phyloP scores from a whole-genome alignment of 2,113 vertebrate species.

The Psammodynastes pulverulentus region DNA sequence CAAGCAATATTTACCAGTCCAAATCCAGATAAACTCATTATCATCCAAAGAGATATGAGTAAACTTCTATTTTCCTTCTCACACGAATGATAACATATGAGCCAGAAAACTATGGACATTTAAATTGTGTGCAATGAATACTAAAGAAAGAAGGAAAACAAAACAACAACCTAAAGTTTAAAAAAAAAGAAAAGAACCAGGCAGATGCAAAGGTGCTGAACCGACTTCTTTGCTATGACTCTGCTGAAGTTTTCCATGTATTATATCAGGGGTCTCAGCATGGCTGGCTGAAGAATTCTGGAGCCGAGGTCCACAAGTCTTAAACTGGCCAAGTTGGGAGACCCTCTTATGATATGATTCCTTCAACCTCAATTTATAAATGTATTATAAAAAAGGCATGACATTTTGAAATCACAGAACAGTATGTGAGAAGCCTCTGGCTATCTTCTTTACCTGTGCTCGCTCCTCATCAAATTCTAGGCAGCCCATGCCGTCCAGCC shows the following conservation, averaged over 20 bases:
- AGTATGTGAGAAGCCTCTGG: rapidly evolving
- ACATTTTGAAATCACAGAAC: not conserved
- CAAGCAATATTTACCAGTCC: not conserved
- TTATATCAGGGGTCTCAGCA: not conserved
- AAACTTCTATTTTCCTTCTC: not conserved
- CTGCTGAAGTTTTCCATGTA: not conserved
- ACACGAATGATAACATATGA: not conserved
- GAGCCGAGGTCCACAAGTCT: not conserved
- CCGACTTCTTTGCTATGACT: not conserved
- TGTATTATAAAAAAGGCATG: not conserved
- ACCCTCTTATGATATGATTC: not conserved
- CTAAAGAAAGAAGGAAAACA: not conserved
- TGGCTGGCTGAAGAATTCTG: not conserved
- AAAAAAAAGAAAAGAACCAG: not conserved
- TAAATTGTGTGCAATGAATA: not conserved
- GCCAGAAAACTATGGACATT: not conserved
- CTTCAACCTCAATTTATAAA: too few relatives aligned
- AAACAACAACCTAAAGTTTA: not conserved
- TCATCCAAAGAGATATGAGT: not conserved
- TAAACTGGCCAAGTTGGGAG: not conserved
- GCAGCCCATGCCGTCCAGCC: constrained; percentile 97
- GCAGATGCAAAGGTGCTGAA: not conserved
- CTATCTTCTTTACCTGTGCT: constrained; percentile 85
- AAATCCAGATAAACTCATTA: not conserved
- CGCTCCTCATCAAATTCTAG: constrained; percentile 97